Percentiles rank a stretch among this genome's conserved stretches.
phyloP scores from a whole-genome alignment of 2,888 invertebrate genomes.

The Argyresthia goedartella region DNA sequence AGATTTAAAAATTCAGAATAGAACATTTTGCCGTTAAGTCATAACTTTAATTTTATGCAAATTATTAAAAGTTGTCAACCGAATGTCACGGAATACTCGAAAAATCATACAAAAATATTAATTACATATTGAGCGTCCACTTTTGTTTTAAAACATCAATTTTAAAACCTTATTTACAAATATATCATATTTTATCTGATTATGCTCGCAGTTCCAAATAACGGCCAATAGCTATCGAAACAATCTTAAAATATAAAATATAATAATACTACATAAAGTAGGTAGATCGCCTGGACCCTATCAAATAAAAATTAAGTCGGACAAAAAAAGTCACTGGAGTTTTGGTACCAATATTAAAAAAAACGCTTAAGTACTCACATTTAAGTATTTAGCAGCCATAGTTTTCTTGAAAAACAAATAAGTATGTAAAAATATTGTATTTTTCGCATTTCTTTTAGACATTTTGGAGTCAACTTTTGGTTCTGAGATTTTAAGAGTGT shows the following conservation, averaged over 20 bases:
- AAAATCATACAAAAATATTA: slow-evolving; percentile 5
- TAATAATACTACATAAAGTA: slow-evolving; percentile 20
- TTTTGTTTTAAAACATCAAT: slow-evolving; percentile 12
- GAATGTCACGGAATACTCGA: not conserved
- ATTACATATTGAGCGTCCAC: slow-evolving; percentile 27
- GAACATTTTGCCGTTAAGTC: not conserved
- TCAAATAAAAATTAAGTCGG: slow-evolving; percentile 10
- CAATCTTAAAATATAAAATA: slow-evolving; percentile 17
- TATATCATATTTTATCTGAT: slow-evolving; percentile 10
- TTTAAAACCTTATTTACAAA: slow-evolving; percentile 19
- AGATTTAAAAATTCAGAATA: not conserved
- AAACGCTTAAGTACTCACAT: slow-evolving; percentile 35
- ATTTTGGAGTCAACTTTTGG: not conserved
- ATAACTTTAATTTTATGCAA: not conserved
- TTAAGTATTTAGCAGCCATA: slow-evolving; percentile 47
- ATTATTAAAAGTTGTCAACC: not conserved
- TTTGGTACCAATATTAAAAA: slow-evolving; percentile 18
- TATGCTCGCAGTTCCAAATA: slow-evolving; percentile 5
- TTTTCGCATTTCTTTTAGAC: not conserved
- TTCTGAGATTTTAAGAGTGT: not conserved
- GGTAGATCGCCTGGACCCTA: slow-evolving; percentile 18
- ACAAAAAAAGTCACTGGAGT: slow-evolving; percentile 33
- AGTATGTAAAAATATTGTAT: not conserved
- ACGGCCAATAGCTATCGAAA: slow-evolving; percentile 17
- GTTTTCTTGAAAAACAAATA: not conserved